Base-by-base conservation (phyloP, 2,113 vertebrate species). In the Phrynosoma platyrhinos region DNA sequence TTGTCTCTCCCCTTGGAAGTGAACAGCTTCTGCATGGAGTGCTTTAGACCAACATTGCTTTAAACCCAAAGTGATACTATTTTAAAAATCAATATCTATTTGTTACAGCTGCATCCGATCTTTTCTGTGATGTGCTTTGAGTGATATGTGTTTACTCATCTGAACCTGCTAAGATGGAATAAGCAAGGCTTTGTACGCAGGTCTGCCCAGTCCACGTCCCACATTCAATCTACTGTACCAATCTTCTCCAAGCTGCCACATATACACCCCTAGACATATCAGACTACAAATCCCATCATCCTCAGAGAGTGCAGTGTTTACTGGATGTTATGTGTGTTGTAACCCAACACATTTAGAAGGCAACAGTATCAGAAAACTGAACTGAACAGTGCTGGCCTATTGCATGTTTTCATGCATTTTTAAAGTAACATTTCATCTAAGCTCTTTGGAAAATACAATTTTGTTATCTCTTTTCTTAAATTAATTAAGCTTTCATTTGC, bases 401-500 rank as follows among this genome's bases (percentile, higher is more conserved):
- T 74, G 9, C 32, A n/a, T 62, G 30, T 14, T 69, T 53, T 40
- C 47, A 23, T 81, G 30, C 5, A 2, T 77, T 64, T 72, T 27
- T 71, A 71, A 30, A 71, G 53, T 23, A 13, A 32, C 71, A 21
- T 69, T 93, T 88, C 55, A 88, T 69, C 52, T 36, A 62, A 86
- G 79, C 75, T 53, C 7, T 7, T 3, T 85, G 80, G 66, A 52
- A 79, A 64, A 66, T 55, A 12, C 69, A 52, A 0, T 32, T 30
- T 6, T 74, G 25, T 5, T 58, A 10, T 47, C 3, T 42, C 13
- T n/a, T n/a, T 77, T 20, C 25, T 40, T 58, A 16, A 62, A 47
- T 58, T 6, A 58, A 68, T 55, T 68, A 12, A 77, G 6, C 2
- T 88, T 92, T 88, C 13, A 69, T 92, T 79, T 92, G 91, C 82